phyloP scores from a whole-genome alignment of 2,888 invertebrate genomes.

The Meganola albula region DNA sequence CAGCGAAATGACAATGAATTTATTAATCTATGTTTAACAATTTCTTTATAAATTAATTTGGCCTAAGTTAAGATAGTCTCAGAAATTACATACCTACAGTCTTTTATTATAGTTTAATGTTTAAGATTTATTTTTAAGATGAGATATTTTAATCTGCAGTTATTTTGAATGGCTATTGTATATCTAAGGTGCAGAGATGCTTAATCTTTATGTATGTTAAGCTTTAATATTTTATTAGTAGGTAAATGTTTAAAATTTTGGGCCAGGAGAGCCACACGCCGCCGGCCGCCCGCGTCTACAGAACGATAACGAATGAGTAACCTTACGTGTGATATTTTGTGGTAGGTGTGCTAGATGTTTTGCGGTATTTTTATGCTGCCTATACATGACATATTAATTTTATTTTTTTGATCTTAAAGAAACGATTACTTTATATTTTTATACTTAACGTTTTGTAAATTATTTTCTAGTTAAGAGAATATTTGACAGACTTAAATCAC shows the following conservation, averaged over 20 bases:
- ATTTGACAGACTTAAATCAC: slow-evolving; percentile 43
- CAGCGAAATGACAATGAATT: slow-evolving; percentile 69
- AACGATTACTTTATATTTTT: slow-evolving; percentile 69
- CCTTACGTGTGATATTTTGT: slow-evolving; percentile 71
- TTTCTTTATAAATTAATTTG: slow-evolving; percentile 53
- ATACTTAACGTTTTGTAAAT: slow-evolving; percentile 69
- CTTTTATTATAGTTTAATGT: slow-evolving; percentile 71
- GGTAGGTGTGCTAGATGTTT: slow-evolving; percentile 62
- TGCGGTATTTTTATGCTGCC: slow-evolving; percentile 59
- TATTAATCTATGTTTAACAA: slow-evolving; percentile 38
- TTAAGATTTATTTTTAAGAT: slow-evolving; percentile 76
- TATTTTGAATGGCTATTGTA: slow-evolving; percentile 77
- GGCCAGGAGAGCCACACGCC: slow-evolving; percentile 51
- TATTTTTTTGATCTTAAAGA: slow-evolving; percentile 48
- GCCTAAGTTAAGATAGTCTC: slow-evolving; percentile 68
- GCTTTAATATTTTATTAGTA: slow-evolving; percentile 79
- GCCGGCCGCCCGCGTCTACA: slow-evolving; percentile 33
- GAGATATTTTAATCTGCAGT: slow-evolving; percentile 78
- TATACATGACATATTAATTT: slow-evolving; percentile 46
- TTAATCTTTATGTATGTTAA: slow-evolving; percentile 79
- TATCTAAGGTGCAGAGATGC: slow-evolving; percentile 77
- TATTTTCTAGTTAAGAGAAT: slow-evolving; percentile 63
- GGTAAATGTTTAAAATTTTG: slow-evolving; percentile 74
- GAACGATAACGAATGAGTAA: slow-evolving; percentile 42
- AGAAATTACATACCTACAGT: slow-evolving; percentile 45